A percentile compares a stretch with the other conserved stretches of the same genome.
Conservation (phyloP, 2,797 vertebrate genomes). For the Sebastes hubbsi region DNA sequence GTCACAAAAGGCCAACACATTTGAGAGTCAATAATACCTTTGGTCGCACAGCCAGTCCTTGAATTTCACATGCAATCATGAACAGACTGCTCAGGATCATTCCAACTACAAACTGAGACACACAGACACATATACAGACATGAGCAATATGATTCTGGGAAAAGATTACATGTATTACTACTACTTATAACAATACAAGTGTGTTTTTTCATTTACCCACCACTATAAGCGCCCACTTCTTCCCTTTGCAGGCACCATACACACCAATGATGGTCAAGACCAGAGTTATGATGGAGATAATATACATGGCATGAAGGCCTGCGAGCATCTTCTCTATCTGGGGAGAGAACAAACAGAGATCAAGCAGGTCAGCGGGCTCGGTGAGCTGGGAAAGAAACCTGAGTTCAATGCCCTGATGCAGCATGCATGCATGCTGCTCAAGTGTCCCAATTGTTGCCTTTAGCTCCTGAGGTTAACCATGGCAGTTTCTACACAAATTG, state of each 20-base stretch:
- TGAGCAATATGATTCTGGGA: not conserved
- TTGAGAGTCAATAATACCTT: conserved; percentile 21
- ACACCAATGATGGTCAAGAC: conserved; percentile 39
- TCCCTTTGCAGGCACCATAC: conserved; percentile 55
- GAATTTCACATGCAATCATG: not conserved
- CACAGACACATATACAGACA: not conserved
- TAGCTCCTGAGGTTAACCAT: not conserved
- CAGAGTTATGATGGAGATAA: conserved; percentile 10
- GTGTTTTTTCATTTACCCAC: conserved; percentile 43
- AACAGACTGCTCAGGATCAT: conserved; percentile 50
- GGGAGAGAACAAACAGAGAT: conserved; percentile 1
- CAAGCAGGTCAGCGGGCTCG: not conserved
- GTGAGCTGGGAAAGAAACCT: not conserved
- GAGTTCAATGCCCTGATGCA: not conserved
- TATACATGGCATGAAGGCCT: conserved; percentile 20
- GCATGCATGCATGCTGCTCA: no score
- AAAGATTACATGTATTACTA: not conserved
- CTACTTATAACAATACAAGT: not conserved
- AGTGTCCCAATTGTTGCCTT: not conserved
- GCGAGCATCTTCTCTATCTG: not conserved
- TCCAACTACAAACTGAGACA: conserved; percentile 62
- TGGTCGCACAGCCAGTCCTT: fast-evolving
- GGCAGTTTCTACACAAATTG: not conserved
- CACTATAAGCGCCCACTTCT: conserved; percentile 61
- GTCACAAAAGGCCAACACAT: not conserved